phyloP scores from a whole-genome alignment of 2,797 vertebrate species.

The Lophotriccus pileatus region DNA sequence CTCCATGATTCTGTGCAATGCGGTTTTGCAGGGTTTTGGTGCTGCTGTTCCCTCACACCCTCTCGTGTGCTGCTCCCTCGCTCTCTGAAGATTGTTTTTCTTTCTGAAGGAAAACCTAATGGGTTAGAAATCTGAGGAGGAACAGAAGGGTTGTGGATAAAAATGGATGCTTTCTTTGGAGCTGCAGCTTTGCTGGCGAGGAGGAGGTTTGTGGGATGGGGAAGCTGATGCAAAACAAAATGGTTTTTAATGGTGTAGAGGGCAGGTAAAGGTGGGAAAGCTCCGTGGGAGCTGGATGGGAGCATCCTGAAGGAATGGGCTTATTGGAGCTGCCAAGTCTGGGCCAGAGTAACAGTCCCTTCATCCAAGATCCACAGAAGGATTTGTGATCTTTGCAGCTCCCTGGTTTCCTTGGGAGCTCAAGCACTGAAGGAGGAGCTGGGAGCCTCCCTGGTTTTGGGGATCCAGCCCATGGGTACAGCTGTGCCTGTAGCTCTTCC shows the following conservation, averaged over 20 bases:
- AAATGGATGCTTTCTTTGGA: background rate
- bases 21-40: background rate
- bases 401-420: background rate
- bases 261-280: background rate
- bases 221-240: background rate
- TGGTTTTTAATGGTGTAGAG: background rate
- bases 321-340: no score
- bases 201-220: background rate
- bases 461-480: background rate
- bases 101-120: no score
- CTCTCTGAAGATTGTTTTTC: background rate
- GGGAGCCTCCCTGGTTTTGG: background rate
- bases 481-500: background rate
- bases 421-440: background rate
- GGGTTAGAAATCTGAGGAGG: background rate
- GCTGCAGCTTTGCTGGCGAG: background rate
- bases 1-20: background rate
- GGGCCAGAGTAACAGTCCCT: background rate
- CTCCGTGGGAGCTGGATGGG: background rate
- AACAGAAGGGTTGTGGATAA: background rate
- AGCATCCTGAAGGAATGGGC: background rate
- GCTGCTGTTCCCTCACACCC: background rate
- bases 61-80: background rate
- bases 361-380: background rate
- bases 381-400: background rate